These are phyloP conservation scores for Chymomyza costata DNA, from an alignment of 1,140 invertebrate species.

Conservation along the genomic window DNA sequence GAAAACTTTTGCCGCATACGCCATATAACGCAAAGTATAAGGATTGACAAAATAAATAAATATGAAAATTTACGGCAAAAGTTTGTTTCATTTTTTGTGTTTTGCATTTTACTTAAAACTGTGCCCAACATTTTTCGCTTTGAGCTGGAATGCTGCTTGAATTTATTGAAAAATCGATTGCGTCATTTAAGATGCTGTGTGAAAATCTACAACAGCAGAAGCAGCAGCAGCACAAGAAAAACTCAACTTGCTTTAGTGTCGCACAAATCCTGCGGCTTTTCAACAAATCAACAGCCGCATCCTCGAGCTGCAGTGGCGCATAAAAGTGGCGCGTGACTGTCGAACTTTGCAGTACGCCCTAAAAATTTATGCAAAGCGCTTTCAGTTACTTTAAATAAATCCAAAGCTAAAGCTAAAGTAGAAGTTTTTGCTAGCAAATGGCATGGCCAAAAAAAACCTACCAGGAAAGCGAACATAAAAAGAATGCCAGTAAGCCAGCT, in stretches of 20 bases:
- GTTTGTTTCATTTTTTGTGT: conserved; percentile 48
- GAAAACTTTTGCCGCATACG: conserved; percentile 47
- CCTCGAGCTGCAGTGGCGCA: conserved; percentile 17
- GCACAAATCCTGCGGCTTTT: conserved; percentile 65
- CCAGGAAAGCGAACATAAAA: too few relatives aligned
- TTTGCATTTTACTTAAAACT: conserved; percentile 43
- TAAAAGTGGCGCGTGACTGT: conserved; percentile 62
- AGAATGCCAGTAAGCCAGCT: conserved; percentile 36
- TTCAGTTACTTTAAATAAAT: conserved; percentile 63
- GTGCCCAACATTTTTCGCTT: conserved; percentile 8
- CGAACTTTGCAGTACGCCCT: conserved; percentile 33
- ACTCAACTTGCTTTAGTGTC: conserved; percentile 50
- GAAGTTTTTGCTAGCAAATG: conserved; percentile 33
- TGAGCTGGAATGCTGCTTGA: conserved; percentile 28
- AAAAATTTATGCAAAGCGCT: conserved; percentile 68
- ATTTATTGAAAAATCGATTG: conserved; percentile 73
- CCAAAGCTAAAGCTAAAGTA: conserved; percentile 53
- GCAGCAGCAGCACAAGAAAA: background rate
- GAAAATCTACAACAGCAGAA: too few relatives aligned
- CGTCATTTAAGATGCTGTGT: conserved; percentile 52
- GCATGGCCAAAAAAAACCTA: too few relatives aligned
- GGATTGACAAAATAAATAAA: conserved; percentile 73
- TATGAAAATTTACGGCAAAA: conserved; percentile 71
- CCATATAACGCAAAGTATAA: conserved; percentile 45
- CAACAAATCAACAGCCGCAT: conserved; percentile 51